Evolutionary conservation across 2,797 vertebrate species (phyloP), one percentile per base, ranked within the genome.

Genomic region (Phoxinus dragarum): DNA sequence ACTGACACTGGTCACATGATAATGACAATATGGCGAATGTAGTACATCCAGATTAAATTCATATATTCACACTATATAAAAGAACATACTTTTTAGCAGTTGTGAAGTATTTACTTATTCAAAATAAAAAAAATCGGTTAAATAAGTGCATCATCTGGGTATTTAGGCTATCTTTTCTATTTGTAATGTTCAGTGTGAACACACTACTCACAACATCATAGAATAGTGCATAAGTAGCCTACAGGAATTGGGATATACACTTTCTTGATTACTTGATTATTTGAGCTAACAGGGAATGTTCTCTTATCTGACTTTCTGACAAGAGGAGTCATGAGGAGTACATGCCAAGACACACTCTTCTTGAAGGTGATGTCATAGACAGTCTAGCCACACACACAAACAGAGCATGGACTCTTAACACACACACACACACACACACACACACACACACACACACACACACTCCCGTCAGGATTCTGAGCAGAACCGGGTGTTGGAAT

Each of bases 361-460:
- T 72, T 17, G 9, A 68, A 59, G 21, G 5, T 81, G 52, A 71
- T 75, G 52, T 87, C 82, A 84, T 66, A 56, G 81, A 64, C 47
- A 61, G n/a, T 73, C 42, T 31, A 64, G 47, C 59, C 84, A 86
- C 36, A 47, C 84, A 86, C 36, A 47, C 49, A 44, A 67, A 67
- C 36, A 72, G 54, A 86, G 11, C 54, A 56, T 67, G 8, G 81
- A 77, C 49, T 77, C 67, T 3, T 21, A 36, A n/a, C 16, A 80
- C 44, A 34, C 61, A 49, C 52, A n/a, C 21, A 77, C 77, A 78
- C 31, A 27, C 16, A 76, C 19, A 34, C 49, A 47, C 49, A 23
- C 14, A 76, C 71, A 81, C 27, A 6, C 71, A n/a, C 16, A 76
- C 19, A 34, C 49, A 47, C 49, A 23, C 14, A 76, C 71, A 81